phyloP scores from a whole-genome alignment of 2,113 vertebrate genomes.

The Neodontobutis hainanensis region DNA sequence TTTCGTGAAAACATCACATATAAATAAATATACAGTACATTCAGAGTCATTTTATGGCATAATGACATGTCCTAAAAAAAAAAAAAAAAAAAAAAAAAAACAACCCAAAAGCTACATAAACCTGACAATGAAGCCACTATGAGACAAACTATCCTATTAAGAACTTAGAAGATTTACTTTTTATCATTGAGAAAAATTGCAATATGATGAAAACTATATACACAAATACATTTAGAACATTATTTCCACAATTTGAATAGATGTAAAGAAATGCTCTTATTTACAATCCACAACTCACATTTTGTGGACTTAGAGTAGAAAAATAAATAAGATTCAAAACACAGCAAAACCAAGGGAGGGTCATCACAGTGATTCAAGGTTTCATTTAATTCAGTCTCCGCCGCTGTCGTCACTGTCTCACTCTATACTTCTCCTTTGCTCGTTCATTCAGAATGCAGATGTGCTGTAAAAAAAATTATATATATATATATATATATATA shows the following conservation, averaged over 20 bases:
- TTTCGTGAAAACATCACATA: constrained; percentile 29
- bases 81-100: constrained; percentile 23
- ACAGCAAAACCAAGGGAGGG: constrained; percentile 45
- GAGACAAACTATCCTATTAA: constrained; percentile 22
- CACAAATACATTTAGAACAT: constrained; percentile 35
- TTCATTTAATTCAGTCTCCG: constrained; percentile 37
- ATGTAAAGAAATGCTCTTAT: constrained; percentile 33
- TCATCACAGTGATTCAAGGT: constrained; percentile 76
- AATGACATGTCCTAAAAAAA: constrained; percentile 12
- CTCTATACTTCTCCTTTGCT: constrained; percentile 81
- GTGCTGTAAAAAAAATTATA: constrained; percentile 61
- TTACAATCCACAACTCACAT: constrained; percentile 52
- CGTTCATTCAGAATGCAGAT: constrained; percentile 80
- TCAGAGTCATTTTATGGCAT: constrained; percentile 47
- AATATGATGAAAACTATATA: neutral
- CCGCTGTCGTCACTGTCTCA: constrained; percentile 56
- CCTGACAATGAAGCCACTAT: constrained; percentile 38
- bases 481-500: neutral
- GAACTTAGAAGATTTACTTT: no score
- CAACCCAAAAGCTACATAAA: constrained; percentile 28
- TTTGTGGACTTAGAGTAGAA: constrained; percentile 48
- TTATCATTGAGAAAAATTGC: no score
- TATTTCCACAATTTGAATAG: constrained; percentile 1
- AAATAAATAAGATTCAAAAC: constrained; percentile 64
- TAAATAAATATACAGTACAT: constrained; percentile 58